Base-by-base conservation (phyloP, 1,140 invertebrate genomes). In the Bombus impatiens region DNA sequence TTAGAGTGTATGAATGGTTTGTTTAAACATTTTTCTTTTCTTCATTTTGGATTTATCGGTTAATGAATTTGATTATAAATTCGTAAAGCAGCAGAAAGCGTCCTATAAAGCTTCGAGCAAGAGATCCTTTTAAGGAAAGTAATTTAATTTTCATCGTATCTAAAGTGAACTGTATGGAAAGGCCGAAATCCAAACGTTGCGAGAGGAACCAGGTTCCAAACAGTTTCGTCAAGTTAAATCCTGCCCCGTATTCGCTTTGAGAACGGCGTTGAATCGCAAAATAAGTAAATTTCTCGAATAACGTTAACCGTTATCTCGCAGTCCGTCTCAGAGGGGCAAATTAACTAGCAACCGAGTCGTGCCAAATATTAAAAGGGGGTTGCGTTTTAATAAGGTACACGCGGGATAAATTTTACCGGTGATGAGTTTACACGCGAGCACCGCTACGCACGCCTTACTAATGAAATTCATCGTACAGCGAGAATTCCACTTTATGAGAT, bases 381-480 rank as follows among this genome's bases (percentile, higher is more conserved):
- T n/a, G 67, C 32, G 76, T 65, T 81, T 81, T 85, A 85, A 85
- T 74, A 59, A 72, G 57, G 28, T 70, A 67, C 13, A 13, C 65
- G 22, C 12, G 12, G 35, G n/a, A 57, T 57, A 71, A 71, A 12
- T 71, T 40, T 25, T 8, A n/a, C 13, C 32, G 3, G 32, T 10
- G 67, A 44, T 12, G 25, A 77, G 40, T 59, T 44, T 28, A 47
- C 47, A 28, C 53, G 35, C 18, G 70, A 44, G 15, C 42, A 53
- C n/a, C 1, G n/a, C 9, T 40, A 44, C 62, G 59, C 40, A 59
- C 32, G 47, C 9, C 47, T 18, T 10, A 28, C 37, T 75, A 68
- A 82, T 86, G 81, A 85, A 87, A 91, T 86, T 88, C 85, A 82
- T 90, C 78, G 65, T 62, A n/a, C 65, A 70, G 28, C 67, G 44